phyloP scores from a whole-genome alignment of 2,888 invertebrate species.

The Brenthis hecate region DNA sequence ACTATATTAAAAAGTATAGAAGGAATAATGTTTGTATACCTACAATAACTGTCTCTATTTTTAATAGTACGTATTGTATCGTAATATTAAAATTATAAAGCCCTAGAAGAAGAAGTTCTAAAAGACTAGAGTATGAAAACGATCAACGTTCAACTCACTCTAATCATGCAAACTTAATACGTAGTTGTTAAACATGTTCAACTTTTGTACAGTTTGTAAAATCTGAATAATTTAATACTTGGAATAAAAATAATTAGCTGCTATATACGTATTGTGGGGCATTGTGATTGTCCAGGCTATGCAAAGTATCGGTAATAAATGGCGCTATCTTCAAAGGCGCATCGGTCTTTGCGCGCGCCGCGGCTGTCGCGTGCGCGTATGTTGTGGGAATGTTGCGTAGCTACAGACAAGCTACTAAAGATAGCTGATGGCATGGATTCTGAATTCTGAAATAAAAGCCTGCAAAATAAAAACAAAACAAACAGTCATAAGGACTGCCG shows the following conservation, averaged over 20 bases:
- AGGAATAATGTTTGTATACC: too few relatives aligned
- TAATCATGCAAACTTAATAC: not conserved
- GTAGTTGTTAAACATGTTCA: not conserved
- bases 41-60: too few relatives aligned
- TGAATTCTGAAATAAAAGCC: not conserved
- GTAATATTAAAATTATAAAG: too few relatives aligned
- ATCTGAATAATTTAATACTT: slow-evolving; percentile 13
- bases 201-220: not conserved
- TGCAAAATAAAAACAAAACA: not conserved
- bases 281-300: slow-evolving; percentile 51
- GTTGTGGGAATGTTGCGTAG: slow-evolving; percentile 37
- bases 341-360: slow-evolving; percentile 65
- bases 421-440: not conserved
- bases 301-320: slow-evolving; percentile 72
- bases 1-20: too few relatives aligned
- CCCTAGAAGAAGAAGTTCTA: too few relatives aligned
- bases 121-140: too few relatives aligned
- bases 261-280: slow-evolving; percentile 37
- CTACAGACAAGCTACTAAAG: slow-evolving; percentile 45
- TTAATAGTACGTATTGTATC: too few relatives aligned
- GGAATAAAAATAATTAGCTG: slow-evolving; percentile 37
- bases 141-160: too few relatives aligned
- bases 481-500: too few relatives aligned
- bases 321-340: slow-evolving; percentile 78
- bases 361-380: slow-evolving; percentile 55